Conservation (phyloP, 2,888 invertebrate genomes). For the Ormia ochracea region DNA sequence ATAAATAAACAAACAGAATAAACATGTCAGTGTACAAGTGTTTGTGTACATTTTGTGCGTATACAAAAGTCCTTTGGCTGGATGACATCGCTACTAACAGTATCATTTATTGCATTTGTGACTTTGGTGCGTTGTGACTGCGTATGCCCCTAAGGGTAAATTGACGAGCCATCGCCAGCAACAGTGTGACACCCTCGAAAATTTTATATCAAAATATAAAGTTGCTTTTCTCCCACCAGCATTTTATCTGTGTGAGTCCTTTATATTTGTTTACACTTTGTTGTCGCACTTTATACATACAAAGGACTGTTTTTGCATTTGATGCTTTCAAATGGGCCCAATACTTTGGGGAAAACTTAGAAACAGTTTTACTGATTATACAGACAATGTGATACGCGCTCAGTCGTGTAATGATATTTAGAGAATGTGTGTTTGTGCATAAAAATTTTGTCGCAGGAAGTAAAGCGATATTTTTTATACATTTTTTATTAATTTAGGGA, state of each 20-base stretch:
- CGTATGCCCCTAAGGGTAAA: slow-evolving; percentile 32
- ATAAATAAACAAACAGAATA: not conserved
- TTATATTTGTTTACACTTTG: not conserved
- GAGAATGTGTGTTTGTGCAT: not conserved
- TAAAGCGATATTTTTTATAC: not conserved
- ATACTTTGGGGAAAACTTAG: slow-evolving; percentile 31
- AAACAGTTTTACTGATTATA: not conserved
- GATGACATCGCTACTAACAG: slow-evolving; percentile 39
- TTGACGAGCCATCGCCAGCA: slow-evolving; percentile 39
- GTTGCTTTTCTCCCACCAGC: not conserved
- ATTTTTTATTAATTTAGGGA: not conserved
- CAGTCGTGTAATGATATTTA: slow-evolving; percentile 27
- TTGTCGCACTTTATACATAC: not conserved
- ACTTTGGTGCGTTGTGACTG: slow-evolving; percentile 32
- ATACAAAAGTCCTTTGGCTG: slow-evolving; percentile 34
- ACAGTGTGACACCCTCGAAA: not conserved
- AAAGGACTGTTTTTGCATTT: slow-evolving; percentile 29
- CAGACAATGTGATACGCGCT: slow-evolving; percentile 42
- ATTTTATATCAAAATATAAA: slow-evolving; percentile 8
- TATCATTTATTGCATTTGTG: slow-evolving; percentile 30
- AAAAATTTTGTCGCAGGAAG: too few relatives aligned
- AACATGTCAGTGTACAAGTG: not conserved
- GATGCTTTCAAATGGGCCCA: slow-evolving; percentile 1
- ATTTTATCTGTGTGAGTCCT: not conserved
- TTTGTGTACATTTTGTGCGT: not conserved